These are phyloP conservation scores for Anneissia japonica DNA, from an alignment of 35 echinoderm and acorn worm genomes.

Conservation along the genomic window DNA sequence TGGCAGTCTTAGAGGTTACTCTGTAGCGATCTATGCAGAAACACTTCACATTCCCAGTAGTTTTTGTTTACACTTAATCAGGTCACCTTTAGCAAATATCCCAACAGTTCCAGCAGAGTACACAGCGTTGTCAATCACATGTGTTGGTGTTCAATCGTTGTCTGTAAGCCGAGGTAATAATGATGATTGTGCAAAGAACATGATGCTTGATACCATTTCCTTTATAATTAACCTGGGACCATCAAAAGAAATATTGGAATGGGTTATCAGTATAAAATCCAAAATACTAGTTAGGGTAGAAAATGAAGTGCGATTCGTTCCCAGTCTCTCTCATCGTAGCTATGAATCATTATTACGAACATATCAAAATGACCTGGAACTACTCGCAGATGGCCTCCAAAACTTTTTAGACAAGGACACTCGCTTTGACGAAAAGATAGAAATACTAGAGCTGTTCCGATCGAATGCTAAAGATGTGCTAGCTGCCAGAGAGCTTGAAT, in stretches of 20 bases:
- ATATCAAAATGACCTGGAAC: background rate
- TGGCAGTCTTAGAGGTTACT: background rate
- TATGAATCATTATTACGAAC: background rate
- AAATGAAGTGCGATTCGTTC: background rate
- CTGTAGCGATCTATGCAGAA: background rate
- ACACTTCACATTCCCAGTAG: background rate
- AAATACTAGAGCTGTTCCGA: background rate
- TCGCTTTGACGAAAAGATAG: background rate
- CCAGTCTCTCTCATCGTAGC: background rate
- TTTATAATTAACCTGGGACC: background rate
- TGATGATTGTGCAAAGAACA: background rate
- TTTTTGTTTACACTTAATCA: background rate
- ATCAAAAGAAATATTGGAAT: background rate
- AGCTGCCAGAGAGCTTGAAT: background rate
- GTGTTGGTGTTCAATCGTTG: background rate
- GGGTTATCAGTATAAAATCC: background rate
- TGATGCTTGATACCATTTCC: background rate
- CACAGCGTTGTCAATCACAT: background rate
- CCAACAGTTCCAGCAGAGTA: background rate
- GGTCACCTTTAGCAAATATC: background rate
- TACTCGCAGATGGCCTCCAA: background rate
- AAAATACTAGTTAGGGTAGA: background rate
- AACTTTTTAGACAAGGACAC: background rate
- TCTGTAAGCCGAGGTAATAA: background rate
- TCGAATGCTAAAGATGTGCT: background rate